phyloP scores from a whole-genome alignment of 1,140 invertebrate genomes.

The Oreohelix idahoensis region DNA sequence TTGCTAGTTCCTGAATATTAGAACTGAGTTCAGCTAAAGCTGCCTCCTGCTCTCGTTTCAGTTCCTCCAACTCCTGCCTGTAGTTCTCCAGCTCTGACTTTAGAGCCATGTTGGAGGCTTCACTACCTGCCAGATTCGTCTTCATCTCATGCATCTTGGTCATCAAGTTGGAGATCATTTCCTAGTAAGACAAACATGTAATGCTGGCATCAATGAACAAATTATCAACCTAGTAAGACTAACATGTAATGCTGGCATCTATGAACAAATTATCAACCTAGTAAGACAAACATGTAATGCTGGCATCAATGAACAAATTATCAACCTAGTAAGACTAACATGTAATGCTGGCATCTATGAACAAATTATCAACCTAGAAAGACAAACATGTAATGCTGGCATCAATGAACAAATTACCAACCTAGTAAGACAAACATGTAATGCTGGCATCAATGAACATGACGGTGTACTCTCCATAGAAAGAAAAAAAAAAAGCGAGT shows the following conservation, averaged over 20 bases:
- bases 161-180: slow-evolving; percentile 37
- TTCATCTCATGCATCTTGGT: slow-evolving; percentile 34
- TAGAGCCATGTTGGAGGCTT: background rate
- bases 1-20: background rate
- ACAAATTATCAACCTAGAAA: too few species aligned
- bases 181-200: background rate
- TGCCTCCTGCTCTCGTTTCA: slow-evolving; percentile 18
- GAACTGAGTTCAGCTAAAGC: background rate
- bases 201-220: background rate
- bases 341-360: too few species aligned
- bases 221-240: too few species aligned
- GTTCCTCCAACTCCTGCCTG: slow-evolving; percentile 5
- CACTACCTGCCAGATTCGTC: background rate
- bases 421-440: too few species aligned
- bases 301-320: too few species aligned
- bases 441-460: too few species aligned
- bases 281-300: too few species aligned
- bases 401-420: too few species aligned
- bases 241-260: background rate
- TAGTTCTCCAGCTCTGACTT: slow-evolving; percentile 31
- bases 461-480: too few species aligned
- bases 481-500: too few species aligned
- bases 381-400: too few species aligned
- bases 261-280: background rate
- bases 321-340: too few species aligned